Base-by-base conservation (phyloP, 2,888 invertebrate genomes). In the Ochlodes sylvanus region DNA sequence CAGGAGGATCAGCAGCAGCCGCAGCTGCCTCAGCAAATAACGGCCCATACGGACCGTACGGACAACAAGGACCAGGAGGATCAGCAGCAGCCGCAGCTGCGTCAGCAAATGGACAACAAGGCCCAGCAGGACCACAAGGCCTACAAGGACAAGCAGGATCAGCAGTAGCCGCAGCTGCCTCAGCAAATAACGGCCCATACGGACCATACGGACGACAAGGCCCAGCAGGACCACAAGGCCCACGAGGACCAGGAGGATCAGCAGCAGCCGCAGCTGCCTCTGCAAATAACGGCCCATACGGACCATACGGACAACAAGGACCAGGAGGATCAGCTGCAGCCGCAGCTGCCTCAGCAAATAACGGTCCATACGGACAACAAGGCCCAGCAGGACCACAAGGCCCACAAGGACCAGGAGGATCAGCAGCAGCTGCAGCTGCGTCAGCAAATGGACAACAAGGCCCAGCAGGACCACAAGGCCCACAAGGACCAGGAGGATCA, bases 401-500 rank as follows among this genome's bases (percentile, higher is more conserved):
- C 10, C 61, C 71, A 27, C 71, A 70, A 17, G 70, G 66, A 55
- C 19, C 68, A 7, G 38, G 34, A 5, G 65, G 56, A 27, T 54
- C 21, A 32, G 64, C 68, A 17, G 68, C 54, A n/a, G 27, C 41
- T 15, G 71, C 61, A 27, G 62, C 55, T 14, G 57, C 54, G 32
- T 38, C 60, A 7, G 27, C 69, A 12, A 9, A 6, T 5, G 32
- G 32, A 34, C 7, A 9, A 32, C 34, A 9, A 10, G 55, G 55
- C 32, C 55, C 55, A 34, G 7, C 7, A 7, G 57, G 57, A n/a
- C 41, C 41, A 42, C 17, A 41, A 57, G 57, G 34, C 38, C 17
- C 21, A 52, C 47, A 1, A 50, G 27, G 54, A 21, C 17, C 50
- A 52, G 1, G 19, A 10, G 52, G 17, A 4, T 63, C 63, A 47